phyloP scores from a whole-genome alignment of 2,888 invertebrate genomes.

The Lordiphosa fenestrarum region DNA sequence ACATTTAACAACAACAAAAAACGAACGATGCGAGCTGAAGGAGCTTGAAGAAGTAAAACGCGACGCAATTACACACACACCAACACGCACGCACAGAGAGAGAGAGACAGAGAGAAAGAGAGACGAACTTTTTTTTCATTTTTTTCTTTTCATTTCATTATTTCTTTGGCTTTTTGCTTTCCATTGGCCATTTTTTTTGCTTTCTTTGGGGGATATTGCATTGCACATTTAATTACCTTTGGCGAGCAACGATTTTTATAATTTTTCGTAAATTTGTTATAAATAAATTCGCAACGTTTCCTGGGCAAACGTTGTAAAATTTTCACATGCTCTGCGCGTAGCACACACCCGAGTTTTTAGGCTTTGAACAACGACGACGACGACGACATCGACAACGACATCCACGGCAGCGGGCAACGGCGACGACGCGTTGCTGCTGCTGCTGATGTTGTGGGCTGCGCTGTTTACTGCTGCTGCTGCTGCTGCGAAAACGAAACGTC shows the following conservation, averaged over 20 bases:
- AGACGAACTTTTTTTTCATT: not conserved
- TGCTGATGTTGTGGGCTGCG: constrained; percentile 14
- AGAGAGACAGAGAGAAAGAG: constrained; percentile 3
- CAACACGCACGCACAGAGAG: constrained; percentile 6
- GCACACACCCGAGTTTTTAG: constrained; percentile 72
- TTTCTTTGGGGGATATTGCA: not conserved
- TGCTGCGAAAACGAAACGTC: constrained; percentile 13
- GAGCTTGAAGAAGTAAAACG: constrained; percentile 18
- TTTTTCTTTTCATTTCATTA: constrained; percentile 12
- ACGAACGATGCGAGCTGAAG: constrained; percentile 4
- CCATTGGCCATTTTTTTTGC: constrained; percentile 1
- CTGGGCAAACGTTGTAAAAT: constrained; percentile 57
- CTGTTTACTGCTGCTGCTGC: constrained; percentile 29
- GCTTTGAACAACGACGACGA: constrained; percentile 52
- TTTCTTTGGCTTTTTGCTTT: constrained; percentile 11
- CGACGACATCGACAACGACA: constrained; percentile 24
- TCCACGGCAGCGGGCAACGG: constrained; percentile 32
- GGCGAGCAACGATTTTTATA: constrained; percentile 41
- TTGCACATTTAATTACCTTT: constrained; percentile 39
- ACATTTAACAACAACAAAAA: constrained; percentile 1
- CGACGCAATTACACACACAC: constrained; percentile 38
- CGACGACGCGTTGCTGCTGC: constrained; percentile 22
- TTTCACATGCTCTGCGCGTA: constrained; percentile 70
- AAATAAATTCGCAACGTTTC: constrained; percentile 68
- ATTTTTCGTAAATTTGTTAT: constrained; percentile 56